Percentiles rank a stretch among this genome's conserved stretches.
These are phyloP conservation scores for Drosophila rellima DNA, from an alignment of 2,888 invertebrate species.

Conservation along the genomic window DNA sequence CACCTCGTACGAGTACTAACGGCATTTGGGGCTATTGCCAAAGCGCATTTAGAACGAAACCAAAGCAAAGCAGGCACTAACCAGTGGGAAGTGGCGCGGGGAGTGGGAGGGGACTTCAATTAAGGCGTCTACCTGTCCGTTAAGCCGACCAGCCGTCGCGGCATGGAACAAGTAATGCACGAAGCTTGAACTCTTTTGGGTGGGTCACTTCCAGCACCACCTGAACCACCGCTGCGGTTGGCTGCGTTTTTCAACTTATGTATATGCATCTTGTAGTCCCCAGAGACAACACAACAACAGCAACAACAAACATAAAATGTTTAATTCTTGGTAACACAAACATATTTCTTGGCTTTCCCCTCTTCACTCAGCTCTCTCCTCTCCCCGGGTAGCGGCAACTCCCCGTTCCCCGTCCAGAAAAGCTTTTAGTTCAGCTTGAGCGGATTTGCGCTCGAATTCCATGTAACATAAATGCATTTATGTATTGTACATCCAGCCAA, in stretches of 20 bases:
- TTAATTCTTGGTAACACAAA: constrained; percentile 71
- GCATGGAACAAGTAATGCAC: constrained; percentile 60
- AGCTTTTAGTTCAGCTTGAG: constrained; percentile 64
- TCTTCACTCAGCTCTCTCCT: neutral
- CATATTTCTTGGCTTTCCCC: constrained; percentile 38
- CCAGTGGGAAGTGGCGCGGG: neutral
- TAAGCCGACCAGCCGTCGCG: constrained; percentile 38
- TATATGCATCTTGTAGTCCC: constrained; percentile 40
- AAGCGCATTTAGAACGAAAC: constrained; percentile 72
- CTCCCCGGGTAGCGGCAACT: neutral
- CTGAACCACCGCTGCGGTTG: constrained; percentile 49
- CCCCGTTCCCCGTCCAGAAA: neutral
- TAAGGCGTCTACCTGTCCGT: constrained; percentile 74
- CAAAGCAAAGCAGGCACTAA: constrained; percentile 24
- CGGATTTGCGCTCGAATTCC: constrained; percentile 56
- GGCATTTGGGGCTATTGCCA: constrained; percentile 59
- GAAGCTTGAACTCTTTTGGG: constrained; percentile 68
- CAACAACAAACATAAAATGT: constrained; percentile 73
- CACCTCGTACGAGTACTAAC: constrained; percentile 67
- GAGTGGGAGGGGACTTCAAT: constrained; percentile 45
- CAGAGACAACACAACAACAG: constrained; percentile 22
- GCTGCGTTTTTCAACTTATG: constrained; percentile 54
- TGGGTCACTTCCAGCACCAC: constrained; percentile 66
- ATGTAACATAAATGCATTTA: constrained; percentile 49
- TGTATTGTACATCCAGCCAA: neutral